These are phyloP conservation scores for Aphodius sticticus DNA, from an alignment of 2,888 invertebrate species.

Conservation along the genomic window DNA sequence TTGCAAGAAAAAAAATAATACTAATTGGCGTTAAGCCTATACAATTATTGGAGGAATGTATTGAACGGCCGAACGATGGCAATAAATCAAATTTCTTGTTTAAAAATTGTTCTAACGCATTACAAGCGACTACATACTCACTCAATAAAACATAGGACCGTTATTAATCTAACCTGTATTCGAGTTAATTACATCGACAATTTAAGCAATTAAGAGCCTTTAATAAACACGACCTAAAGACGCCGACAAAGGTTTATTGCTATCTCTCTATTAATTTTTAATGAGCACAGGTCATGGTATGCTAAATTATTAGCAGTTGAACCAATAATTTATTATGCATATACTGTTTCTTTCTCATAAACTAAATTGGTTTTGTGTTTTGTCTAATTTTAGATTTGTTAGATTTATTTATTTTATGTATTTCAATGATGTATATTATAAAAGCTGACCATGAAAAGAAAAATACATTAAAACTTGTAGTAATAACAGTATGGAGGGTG, in stretches of 20 bases:
- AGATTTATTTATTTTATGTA: too few relatives aligned
- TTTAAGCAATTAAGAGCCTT: constrained; percentile 30
- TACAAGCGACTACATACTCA: background rate
- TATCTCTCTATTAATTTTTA: constrained; percentile 30
- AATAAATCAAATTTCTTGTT: background rate
- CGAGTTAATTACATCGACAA: constrained; percentile 30
- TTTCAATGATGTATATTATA: too few relatives aligned
- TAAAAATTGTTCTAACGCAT: background rate
- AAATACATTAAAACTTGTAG: background rate
- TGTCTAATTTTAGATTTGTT: too few relatives aligned
- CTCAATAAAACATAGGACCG: constrained; percentile 10
- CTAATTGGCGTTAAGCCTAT: background rate
- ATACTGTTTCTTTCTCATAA: background rate
- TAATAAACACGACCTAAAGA: constrained; percentile 29
- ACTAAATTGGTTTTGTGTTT: too few relatives aligned
- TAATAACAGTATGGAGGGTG: background rate
- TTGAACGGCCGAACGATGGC: too few relatives aligned
- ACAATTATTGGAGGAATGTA: too few relatives aligned
- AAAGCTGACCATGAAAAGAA: too few relatives aligned
- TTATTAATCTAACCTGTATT: constrained; percentile 25
- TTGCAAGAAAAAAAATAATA: constrained; percentile 1
- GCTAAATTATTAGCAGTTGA: constrained; percentile 17
- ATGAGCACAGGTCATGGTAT: constrained; percentile 23
- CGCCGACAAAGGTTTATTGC: constrained; percentile 31
- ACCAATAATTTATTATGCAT: constrained; percentile 9